phyloP scores from a whole-genome alignment of 37 sponge, comb jelly and placozoan species.

The Beroe forskalii region DNA sequence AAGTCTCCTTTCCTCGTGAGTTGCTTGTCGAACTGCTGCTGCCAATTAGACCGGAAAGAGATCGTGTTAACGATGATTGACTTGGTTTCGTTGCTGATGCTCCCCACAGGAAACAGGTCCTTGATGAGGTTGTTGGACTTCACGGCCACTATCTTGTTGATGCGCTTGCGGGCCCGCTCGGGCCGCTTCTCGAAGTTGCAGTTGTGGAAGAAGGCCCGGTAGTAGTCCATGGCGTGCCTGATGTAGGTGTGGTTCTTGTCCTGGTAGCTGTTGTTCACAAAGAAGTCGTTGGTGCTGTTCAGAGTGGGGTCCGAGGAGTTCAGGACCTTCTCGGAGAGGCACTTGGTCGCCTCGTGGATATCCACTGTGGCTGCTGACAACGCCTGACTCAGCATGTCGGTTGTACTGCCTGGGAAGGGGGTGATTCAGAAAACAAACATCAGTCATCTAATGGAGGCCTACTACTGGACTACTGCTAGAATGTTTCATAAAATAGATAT shows the following conservation, averaged over 20 bases:
- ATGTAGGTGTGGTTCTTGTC: background rate
- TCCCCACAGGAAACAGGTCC: background rate
- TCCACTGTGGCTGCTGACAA: background rate
- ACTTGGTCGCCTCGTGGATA: conserved; percentile 24
- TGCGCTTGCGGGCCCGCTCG: background rate
- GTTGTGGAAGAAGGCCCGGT: conserved; percentile 24
- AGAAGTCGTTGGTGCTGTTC: conserved; percentile 60
- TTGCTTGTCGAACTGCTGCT: conserved; percentile 19
- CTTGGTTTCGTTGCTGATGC: conserved; percentile 6
- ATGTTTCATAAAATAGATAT: no score
- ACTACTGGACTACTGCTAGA: no score
- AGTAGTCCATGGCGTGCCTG: background rate
- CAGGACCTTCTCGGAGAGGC: background rate
- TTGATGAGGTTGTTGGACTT: background rate
- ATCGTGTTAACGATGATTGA: conserved; percentile 31
- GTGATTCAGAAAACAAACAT: background rate
- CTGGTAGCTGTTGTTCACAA: background rate
- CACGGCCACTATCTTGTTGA: background rate
- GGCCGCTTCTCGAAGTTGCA: conserved; percentile 33
- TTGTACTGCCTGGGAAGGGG: conserved; percentile 16
- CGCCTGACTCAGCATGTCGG: background rate
- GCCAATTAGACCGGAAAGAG: conserved; percentile 15
- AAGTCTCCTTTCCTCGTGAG: background rate
- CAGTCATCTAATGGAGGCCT: no score
- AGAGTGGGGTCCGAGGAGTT: background rate